Evolutionary conservation across 2,888 invertebrate species (phyloP).

Genomic region (Thalpophila matura): DNA sequence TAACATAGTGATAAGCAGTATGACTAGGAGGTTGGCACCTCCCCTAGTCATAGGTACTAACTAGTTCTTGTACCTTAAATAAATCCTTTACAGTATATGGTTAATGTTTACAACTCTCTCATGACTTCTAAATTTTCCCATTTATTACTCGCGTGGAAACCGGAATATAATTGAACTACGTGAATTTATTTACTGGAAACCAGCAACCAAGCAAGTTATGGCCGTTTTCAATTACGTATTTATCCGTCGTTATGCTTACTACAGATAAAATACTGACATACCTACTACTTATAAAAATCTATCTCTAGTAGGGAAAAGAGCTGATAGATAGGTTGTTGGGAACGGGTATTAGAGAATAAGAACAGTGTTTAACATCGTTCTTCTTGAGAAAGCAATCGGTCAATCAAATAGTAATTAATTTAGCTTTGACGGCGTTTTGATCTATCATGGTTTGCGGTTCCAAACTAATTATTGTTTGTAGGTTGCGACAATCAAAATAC

Average conservation of each 20-base stretch:
- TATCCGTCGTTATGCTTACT: no score
- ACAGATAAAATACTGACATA: no score
- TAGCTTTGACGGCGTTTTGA: conserved; percentile 17
- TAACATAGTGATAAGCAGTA: conserved; percentile 33
- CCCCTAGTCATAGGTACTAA: conserved; percentile 4
- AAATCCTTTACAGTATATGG: no score
- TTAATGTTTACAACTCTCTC: conserved; percentile 30
- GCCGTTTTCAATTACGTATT: no score
- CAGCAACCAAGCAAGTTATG: not conserved
- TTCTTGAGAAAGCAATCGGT: no score
- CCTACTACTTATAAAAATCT: no score
- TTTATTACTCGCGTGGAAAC: not conserved
- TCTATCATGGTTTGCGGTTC: not conserved
- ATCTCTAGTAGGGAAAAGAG: not conserved
- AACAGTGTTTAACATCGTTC: no score
- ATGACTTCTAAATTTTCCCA: conserved; percentile 19
- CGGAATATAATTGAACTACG: conserved; percentile 2
- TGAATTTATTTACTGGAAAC: not conserved
- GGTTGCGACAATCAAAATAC: not conserved
- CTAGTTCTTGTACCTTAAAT: conserved; percentile 12
- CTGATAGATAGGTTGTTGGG: not conserved
- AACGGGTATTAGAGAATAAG: no score
- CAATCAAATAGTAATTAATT: conserved; percentile 45
- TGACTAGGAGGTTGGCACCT: conserved; percentile 17
- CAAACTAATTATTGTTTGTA: conserved; percentile 31